A percentile compares a stretch with the other conserved stretches of the same genome.
These are phyloP conservation scores for Ceriagrion tenellum DNA, from an alignment of 2,888 invertebrate species.

Conservation along the genomic window DNA sequence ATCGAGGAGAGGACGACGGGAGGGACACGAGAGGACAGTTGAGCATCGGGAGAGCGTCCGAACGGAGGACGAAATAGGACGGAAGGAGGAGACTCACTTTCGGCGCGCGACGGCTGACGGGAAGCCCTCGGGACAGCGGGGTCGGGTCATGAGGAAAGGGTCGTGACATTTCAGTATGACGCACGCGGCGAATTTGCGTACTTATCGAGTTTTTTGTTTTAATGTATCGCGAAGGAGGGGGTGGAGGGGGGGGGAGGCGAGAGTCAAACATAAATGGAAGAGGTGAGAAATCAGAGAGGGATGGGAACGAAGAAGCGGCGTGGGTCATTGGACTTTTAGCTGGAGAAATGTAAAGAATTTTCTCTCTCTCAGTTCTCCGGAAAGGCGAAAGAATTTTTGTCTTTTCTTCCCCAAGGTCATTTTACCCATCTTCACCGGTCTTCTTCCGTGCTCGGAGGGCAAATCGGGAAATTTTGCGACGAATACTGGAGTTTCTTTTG, in stretches of 20 bases:
- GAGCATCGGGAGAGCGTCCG: too few relatives aligned
- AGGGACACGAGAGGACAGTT: too few relatives aligned
- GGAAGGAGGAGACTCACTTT: too few relatives aligned
- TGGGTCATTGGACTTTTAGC: too few relatives aligned
- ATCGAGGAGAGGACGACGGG: too few relatives aligned
- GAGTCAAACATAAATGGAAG: not conserved
- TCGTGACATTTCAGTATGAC: conserved; percentile 53
- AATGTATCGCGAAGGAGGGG: not conserved
- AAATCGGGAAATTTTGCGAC: too few relatives aligned
- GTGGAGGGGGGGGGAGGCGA: not conserved
- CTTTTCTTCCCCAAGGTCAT: too few relatives aligned
- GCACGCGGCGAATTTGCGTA: conserved; percentile 30
- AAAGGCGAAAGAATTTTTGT: not conserved
- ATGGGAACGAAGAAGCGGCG: not conserved
- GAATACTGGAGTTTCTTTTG: too few relatives aligned
- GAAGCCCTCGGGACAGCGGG: not conserved
- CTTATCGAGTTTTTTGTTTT: not conserved
- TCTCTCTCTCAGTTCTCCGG: not conserved
- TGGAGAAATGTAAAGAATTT: not conserved
- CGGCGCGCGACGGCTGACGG: too few relatives aligned
- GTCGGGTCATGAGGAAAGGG: conserved; percentile 49
- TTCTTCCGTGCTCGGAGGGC: too few relatives aligned
- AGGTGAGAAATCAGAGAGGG: not conserved
- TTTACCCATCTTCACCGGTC: too few relatives aligned
- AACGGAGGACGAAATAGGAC: too few relatives aligned